A percentile compares a stretch with the other conserved stretches of the same genome.
Conservation (phyloP, 1,140 invertebrate genomes). For the Danaus melanippus region DNA sequence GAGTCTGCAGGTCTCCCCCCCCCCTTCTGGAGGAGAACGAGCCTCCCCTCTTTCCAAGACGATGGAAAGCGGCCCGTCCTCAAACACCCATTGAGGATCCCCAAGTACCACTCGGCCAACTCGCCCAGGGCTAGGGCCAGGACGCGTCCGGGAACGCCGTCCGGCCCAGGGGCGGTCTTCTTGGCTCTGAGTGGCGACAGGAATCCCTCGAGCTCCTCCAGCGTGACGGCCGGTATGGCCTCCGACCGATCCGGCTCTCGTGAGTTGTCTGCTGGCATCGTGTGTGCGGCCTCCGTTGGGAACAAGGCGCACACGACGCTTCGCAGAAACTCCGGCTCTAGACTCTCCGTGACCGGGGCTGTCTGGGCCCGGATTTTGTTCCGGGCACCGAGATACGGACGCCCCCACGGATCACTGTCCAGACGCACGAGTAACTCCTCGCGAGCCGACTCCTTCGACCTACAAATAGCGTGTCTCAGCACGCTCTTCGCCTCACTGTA, state of each 20-base stretch:
- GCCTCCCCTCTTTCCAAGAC: slow-evolving; percentile 15
- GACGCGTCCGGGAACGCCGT: slow-evolving; percentile 14
- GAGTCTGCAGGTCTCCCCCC: slow-evolving; percentile 5
- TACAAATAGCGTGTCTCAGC: no score
- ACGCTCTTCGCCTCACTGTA: no score
- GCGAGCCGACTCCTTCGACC: no score
- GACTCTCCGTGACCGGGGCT: not conserved
- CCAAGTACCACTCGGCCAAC: slow-evolving; percentile 5
- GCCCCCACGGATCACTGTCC: no score
- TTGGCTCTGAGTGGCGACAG: slow-evolving; percentile 6
- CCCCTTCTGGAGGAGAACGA: slow-evolving; percentile 11
- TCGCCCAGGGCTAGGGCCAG: slow-evolving; percentile 2
- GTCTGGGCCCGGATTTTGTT: no score
- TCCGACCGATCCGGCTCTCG: not conserved
- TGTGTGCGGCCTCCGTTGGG: not conserved
- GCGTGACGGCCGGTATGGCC: not conserved
- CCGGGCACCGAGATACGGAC: no score
- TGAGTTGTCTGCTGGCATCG: not conserved
- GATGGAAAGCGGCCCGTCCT: slow-evolving; percentile 9
- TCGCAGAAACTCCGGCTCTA: not conserved
- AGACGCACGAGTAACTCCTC: no score
- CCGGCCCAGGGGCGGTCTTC: slow-evolving; percentile 17
- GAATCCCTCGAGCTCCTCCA: not conserved
- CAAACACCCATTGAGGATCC: slow-evolving; percentile 12
- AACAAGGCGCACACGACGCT: not conserved